Evolutionary conservation across 2,113 vertebrate species (phyloP).

Genomic region (Lota lota): DNA sequence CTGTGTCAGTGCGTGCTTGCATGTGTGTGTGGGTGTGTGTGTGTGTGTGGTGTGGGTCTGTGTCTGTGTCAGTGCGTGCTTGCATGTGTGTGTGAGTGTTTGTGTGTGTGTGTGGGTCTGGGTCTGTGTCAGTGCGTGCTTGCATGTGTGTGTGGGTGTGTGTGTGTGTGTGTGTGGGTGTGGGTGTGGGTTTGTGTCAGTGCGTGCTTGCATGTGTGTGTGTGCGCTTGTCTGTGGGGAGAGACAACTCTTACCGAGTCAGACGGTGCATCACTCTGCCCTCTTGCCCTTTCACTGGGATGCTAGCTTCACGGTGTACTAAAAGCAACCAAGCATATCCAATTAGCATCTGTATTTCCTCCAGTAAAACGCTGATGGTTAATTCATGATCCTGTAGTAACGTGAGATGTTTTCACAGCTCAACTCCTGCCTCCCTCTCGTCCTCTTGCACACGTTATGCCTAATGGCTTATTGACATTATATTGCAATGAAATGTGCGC

Average conservation of each 20-base stretch:
- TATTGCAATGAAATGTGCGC: no score
- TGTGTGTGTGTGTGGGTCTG: not conserved
- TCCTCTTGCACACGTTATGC: not conserved
- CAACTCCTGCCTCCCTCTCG: no score
- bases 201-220: not conserved
- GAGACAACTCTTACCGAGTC: constrained; percentile 50
- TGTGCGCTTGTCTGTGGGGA: not conserved
- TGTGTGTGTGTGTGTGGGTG: not conserved
- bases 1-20: no score
- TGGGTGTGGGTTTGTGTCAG: not conserved
- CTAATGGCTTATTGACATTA: no score
- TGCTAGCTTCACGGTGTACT: constrained; percentile 54
- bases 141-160: constrained; percentile 4
- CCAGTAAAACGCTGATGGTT: constrained; percentile 59
- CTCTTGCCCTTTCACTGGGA: constrained; percentile 56
- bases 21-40: no score
- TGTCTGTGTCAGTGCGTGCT: no score
- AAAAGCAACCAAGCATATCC: constrained; percentile 60
- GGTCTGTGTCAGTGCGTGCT: no score
- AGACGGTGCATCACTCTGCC: constrained; percentile 41
- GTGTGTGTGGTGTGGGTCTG: no score
- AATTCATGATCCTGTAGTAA: constrained; percentile 53
- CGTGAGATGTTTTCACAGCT: constrained; percentile 44
- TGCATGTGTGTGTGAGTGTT: not conserved
- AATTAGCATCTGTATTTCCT: constrained; percentile 62